Evolutionary conservation across 2,888 invertebrate genomes (phyloP).

Genomic region (Rhopalosiphum nymphaeae): DNA sequence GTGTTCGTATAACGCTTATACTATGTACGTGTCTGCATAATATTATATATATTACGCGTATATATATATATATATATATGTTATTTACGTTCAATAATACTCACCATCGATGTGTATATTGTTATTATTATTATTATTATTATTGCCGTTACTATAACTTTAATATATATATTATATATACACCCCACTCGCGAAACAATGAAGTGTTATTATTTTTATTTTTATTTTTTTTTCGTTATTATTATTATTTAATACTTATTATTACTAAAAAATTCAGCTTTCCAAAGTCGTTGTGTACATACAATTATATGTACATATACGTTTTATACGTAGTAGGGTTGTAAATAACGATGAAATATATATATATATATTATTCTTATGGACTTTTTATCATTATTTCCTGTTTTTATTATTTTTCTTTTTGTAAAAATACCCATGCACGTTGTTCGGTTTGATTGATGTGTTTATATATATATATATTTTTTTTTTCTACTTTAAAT

Average conservation of each 20-base stretch:
- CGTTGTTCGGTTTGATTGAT: slow-evolving; percentile 58
- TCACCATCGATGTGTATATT: background rate
- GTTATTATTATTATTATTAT: background rate
- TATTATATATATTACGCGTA: background rate
- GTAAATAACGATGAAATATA: slow-evolving; percentile 60
- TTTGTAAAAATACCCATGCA: slow-evolving; percentile 61
- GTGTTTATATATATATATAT: slow-evolving; percentile 44
- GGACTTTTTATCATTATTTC: slow-evolving; percentile 29
- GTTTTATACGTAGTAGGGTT: slow-evolving; percentile 50
- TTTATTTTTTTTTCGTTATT: slow-evolving; percentile 8
- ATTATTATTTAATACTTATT: slow-evolving; percentile 40
- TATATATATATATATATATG: background rate
- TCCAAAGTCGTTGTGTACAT: slow-evolving; percentile 63
- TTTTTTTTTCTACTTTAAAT: background rate
- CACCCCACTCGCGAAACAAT: background rate
- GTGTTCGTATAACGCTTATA: background rate
- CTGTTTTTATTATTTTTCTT: slow-evolving; percentile 36
- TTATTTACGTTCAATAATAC: background rate
- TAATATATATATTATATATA: background rate
- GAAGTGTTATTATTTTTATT: slow-evolving; percentile 25
- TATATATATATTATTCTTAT: slow-evolving; percentile 39
- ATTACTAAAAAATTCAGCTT: slow-evolving; percentile 58
- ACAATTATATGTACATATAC: slow-evolving; percentile 47
- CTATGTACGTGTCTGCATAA: background rate
- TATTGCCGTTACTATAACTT: background rate